phyloP scores from a whole-genome alignment of 1,140 invertebrate species.

The Drosophila melanica region DNA sequence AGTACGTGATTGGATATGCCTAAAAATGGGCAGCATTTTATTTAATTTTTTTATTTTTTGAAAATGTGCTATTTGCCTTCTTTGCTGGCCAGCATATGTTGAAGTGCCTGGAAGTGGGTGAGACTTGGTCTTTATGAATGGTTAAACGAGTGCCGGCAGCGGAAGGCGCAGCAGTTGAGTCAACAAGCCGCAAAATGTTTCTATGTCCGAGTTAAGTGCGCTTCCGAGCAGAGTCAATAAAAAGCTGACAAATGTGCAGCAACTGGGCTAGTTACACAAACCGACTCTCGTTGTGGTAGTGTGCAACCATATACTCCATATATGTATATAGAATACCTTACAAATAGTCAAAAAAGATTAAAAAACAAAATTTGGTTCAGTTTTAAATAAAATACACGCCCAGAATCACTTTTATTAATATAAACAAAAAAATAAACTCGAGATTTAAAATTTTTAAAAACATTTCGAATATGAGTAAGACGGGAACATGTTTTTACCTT shows the following conservation, averaged over 20 bases:
- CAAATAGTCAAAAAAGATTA: no score
- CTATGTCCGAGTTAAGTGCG: conserved; percentile 31
- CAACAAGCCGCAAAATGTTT: conserved; percentile 38
- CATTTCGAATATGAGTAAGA: no score
- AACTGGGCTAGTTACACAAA: conserved; percentile 1
- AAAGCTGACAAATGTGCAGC: neutral
- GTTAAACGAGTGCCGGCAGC: conserved; percentile 19
- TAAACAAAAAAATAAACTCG: no score
- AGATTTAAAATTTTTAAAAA: no score
- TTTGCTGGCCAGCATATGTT: neutral
- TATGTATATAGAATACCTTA: no score
- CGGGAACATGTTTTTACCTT: no score
- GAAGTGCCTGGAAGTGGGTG: conserved; percentile 10
- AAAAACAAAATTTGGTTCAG: no score
- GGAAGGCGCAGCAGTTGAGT: conserved; percentile 21
- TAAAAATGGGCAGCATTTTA: conserved; percentile 63
- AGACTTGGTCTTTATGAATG: conserved; percentile 16
- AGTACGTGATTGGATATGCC: conserved; percentile 69
- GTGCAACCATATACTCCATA: no score
- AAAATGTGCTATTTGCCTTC: conserved; percentile 48
- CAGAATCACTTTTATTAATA: no score
- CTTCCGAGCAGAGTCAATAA: conserved; percentile 10
- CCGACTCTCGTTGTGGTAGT: neutral
- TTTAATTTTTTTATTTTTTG: conserved; percentile 23
- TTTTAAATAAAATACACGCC: no score